These are phyloP conservation scores for Scolanthus callimorphus DNA, from an alignment of 92 coral and sea anemone genomes.

Conservation along the genomic window DNA sequence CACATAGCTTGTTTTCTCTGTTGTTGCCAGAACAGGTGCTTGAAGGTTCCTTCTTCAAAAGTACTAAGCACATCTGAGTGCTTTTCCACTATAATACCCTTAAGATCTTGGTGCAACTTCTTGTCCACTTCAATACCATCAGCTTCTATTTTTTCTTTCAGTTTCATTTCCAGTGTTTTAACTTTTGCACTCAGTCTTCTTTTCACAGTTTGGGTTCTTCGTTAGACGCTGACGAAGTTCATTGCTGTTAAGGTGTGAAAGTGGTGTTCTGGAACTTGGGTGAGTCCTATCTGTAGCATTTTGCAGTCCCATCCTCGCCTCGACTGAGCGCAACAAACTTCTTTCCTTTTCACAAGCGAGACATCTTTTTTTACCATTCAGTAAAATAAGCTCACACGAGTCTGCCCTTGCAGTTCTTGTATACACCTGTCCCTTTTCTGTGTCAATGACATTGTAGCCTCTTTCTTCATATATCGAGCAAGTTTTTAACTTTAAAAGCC, in stretches of 20 bases:
- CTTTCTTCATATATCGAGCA: neutral
- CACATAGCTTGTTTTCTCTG: neutral
- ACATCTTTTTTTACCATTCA: neutral
- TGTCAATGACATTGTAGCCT: neutral
- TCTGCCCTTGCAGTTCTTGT: neutral
- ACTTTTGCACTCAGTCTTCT: neutral
- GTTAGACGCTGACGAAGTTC: neutral
- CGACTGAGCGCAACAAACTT: neutral
- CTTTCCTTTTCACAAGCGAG: neutral
- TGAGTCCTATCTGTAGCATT: neutral
- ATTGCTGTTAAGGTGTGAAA: neutral
- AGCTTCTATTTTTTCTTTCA: neutral
- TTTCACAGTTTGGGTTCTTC: neutral
- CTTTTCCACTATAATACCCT: neutral
- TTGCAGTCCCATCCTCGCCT: neutral
- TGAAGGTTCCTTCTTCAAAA: constrained; percentile 10
- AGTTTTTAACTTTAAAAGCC: neutral
- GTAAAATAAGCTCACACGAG: neutral
- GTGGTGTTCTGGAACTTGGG: constrained; percentile 1
- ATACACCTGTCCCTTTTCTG: too few species aligned
- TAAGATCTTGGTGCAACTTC: neutral
- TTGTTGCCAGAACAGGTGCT: constrained; percentile 22
- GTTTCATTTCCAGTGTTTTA: neutral
- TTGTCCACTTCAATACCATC: constrained; percentile 4
- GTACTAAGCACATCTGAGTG: neutral